These are phyloP conservation scores for Eciton burchellii DNA, from an alignment of 1,140 invertebrate species.

Conservation along the genomic window DNA sequence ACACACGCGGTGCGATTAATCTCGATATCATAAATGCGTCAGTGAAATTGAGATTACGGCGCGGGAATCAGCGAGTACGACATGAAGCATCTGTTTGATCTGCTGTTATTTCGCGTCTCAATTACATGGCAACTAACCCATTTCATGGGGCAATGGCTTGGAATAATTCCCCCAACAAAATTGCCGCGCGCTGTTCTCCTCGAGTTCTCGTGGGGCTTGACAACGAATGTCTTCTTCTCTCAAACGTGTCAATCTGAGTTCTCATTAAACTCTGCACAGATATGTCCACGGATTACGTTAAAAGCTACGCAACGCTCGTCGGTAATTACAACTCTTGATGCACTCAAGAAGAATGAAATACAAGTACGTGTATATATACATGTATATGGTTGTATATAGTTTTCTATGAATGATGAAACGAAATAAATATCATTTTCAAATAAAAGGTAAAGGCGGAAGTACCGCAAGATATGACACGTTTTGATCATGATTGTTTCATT, in stretches of 20 bases:
- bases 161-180: constrained; percentile 52
- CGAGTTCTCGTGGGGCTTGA: constrained; percentile 4
- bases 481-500: background rate
- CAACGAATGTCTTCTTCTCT: constrained; percentile 43
- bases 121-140: constrained; percentile 57
- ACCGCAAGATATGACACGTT: background rate
- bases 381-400: too few species aligned
- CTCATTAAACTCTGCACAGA: constrained; percentile 38
- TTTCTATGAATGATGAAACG: background rate
- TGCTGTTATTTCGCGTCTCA: constrained; percentile 57
- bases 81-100: constrained; percentile 47
- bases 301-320: background rate
- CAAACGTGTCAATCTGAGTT: constrained; percentile 34
- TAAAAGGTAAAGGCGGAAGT: background rate
- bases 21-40: constrained; percentile 22
- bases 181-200: constrained; percentile 39
- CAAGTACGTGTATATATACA: too few species aligned
- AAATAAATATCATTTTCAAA: background rate
- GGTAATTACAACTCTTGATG: constrained; percentile 11
- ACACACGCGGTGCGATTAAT: constrained; percentile 13
- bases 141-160: constrained; percentile 50
- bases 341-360: background rate
- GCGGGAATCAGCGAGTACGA: background rate
- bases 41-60: constrained; percentile 6
- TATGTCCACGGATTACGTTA: constrained; percentile 17